These are phyloP conservation scores for Ianthella basta DNA, from an alignment of 37 sponge, comb jelly and placozoan genomes.

Conservation along the genomic window DNA sequence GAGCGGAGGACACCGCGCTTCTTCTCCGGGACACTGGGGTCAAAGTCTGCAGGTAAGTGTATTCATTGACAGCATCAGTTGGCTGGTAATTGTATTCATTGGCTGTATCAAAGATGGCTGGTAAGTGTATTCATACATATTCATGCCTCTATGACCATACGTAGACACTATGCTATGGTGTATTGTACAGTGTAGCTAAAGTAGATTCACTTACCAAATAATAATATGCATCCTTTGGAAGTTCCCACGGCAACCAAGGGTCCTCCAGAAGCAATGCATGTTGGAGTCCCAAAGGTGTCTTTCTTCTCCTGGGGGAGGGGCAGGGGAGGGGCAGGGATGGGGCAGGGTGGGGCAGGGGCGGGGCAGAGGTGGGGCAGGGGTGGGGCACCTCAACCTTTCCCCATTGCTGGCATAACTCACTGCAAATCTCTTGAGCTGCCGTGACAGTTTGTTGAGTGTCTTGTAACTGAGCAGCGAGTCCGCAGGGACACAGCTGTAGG, in stretches of 20 bases:
- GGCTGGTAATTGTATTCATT: constrained; percentile 15
- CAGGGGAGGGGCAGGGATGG: too few species aligned
- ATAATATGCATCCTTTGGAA: constrained; percentile 68
- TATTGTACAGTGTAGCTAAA: too few species aligned
- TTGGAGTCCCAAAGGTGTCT: constrained; percentile 20
- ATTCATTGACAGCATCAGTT: too few species aligned
- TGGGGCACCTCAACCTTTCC: too few species aligned
- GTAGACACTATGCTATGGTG: too few species aligned
- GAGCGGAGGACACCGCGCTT: constrained; percentile 13
- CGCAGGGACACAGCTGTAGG: constrained; percentile 12
- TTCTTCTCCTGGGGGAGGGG: constrained; percentile 11
- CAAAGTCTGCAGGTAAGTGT: constrained; percentile 55
- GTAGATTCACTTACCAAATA: constrained; percentile 89
- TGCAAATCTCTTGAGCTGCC: constrained; percentile 10
- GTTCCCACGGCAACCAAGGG: constrained; percentile 74
- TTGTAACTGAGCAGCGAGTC: background rate
- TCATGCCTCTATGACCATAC: background rate
- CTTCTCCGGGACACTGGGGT: constrained; percentile 30
- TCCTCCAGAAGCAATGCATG: constrained; percentile 31
- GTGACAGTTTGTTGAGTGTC: background rate
- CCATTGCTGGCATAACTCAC: background rate
- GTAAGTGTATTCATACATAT: background rate
- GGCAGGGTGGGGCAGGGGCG: too few species aligned
- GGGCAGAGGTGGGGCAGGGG: too few species aligned
- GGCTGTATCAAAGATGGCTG: background rate